Conservation (phyloP, 1,140 invertebrate genomes). For the Zaprionus nigranus region DNA sequence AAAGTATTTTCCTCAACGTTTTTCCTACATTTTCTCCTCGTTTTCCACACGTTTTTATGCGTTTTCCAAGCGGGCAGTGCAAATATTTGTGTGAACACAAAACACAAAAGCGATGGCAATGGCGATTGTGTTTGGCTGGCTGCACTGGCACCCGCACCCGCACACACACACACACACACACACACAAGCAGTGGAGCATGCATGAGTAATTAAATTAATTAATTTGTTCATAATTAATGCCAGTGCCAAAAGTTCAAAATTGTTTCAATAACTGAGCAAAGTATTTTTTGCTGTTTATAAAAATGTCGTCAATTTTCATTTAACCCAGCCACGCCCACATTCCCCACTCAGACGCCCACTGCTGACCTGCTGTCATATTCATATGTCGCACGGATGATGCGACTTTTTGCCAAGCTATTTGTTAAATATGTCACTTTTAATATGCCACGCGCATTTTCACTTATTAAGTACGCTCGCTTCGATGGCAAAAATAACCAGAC, state of each 20-base stretch:
- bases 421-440: constrained; percentile 72
- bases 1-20: constrained; percentile 19
- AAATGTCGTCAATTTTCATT: constrained; percentile 50
- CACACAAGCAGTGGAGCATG: constrained; percentile 22
- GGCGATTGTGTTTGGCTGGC: neutral
- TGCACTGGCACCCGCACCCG: constrained; percentile 2
- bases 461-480: constrained; percentile 68
- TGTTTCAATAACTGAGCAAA: constrained; percentile 24
- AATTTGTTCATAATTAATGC: constrained; percentile 71
- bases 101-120: constrained; percentile 44
- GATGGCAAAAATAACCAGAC: constrained; percentile 29
- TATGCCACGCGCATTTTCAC: constrained; percentile 68
- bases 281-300: constrained; percentile 49
- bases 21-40: neutral
- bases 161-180: constrained; percentile 25
- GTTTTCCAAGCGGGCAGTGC: constrained; percentile 40
- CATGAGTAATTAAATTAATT: constrained; percentile 72
- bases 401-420: constrained; percentile 63
- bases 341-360: neutral
- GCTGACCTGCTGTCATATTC: constrained; percentile 56
- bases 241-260: constrained; percentile 54
- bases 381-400: constrained; percentile 43
- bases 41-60: neutral
- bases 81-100: constrained; percentile 56
- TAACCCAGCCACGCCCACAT: neutral